These are phyloP conservation scores for Sula dactylatra DNA, from an alignment of 2,113 vertebrate genomes.

Conservation along the genomic window DNA sequence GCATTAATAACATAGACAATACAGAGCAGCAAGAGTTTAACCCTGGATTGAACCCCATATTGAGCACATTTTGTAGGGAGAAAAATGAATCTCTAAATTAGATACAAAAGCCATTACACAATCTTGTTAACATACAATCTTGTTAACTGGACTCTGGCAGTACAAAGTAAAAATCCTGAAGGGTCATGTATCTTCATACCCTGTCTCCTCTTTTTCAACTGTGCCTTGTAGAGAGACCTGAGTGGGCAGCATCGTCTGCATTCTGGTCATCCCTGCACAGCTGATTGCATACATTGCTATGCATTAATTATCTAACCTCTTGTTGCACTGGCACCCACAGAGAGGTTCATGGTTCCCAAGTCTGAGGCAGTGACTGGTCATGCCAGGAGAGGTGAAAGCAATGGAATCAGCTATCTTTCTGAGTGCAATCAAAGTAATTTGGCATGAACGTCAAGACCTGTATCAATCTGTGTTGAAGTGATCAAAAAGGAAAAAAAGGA, in stretches of 20 bases:
- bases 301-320: neutral
- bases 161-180: neutral
- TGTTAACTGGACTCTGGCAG: neutral
- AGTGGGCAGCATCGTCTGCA: neutral
- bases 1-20: conserved; percentile 50
- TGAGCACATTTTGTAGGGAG: conserved; percentile 2
- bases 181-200: neutral
- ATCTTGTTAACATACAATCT: conserved; percentile 25
- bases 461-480: neutral
- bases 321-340: neutral
- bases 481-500: neutral
- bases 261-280: neutral
- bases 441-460: neutral
- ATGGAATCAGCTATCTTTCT: neutral
- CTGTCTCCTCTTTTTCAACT: neutral
- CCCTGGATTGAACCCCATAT: conserved; percentile 40
- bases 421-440: neutral
- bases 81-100: conserved; percentile 49
- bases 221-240: neutral
- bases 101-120: conserved; percentile 12
- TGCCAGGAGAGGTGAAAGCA: neutral
- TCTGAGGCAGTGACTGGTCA: neutral
- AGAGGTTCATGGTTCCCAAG: neutral
- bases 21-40: conserved; percentile 50
- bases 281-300: neutral